Percentiles rank a stretch among this genome's conserved stretches.
Conservation (phyloP, 23 tunicate genomes). For the Ciona savignyi region DNA sequence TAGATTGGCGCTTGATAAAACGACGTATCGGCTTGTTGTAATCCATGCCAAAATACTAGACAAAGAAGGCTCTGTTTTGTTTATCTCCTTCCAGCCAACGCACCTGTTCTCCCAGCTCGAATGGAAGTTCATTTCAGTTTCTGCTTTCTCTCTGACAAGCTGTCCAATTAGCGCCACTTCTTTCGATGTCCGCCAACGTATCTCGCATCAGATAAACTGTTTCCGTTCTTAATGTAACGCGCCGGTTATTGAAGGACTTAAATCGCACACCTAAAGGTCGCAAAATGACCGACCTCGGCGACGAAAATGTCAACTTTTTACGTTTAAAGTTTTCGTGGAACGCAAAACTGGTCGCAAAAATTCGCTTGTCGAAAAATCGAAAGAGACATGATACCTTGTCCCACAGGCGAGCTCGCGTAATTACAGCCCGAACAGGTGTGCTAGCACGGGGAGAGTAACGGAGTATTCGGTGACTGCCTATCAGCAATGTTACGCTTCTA, state of each 20-base stretch:
- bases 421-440: neutral
- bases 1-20: neutral
- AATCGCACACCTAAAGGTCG: no score
- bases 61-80: constrained; percentile 1
- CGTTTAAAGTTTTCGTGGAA: no score
- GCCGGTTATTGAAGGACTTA: no score
- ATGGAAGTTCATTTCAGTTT: no score
- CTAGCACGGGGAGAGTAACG: neutral
- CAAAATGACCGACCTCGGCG: no score
- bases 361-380: neutral
- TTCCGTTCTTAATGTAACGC: no score
- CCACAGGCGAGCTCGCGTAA: neutral
- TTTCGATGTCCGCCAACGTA: no score
- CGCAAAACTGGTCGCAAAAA: neutral
- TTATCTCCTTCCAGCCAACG: neutral
- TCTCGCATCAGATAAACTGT: no score
- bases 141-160: no score
- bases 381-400: neutral
- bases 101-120: no score
- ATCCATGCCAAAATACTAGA: neutral
- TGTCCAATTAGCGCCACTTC: no score
- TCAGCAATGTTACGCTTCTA: neutral
- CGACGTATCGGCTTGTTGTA: neutral
- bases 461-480: neutral
- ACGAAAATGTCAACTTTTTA: no score